A percentile compares a stretch with the other conserved stretches of the same genome.
Conservation (phyloP, 2,888 invertebrate genomes). For the Polyploca ridens region DNA sequence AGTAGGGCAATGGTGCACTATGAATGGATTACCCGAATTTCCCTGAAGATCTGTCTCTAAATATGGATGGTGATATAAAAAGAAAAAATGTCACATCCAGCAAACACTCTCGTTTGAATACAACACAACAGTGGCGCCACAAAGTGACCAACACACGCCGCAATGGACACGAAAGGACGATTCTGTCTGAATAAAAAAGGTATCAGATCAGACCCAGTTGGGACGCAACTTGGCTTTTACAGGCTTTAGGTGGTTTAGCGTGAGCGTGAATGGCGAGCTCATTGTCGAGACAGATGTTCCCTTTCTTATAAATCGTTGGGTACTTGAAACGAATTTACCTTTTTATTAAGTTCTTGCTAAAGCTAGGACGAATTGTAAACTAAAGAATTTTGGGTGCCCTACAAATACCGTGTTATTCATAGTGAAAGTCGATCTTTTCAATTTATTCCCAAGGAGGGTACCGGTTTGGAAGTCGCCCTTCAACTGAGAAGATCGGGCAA, state of each 20-base stretch:
- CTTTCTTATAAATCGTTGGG: not conserved
- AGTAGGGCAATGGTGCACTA: no score
- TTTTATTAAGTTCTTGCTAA: no score
- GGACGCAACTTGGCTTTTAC: constrained; percentile 12
- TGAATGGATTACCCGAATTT: no score
- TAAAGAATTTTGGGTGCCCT: no score
- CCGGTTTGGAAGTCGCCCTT: no score
- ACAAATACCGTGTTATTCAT: no score
- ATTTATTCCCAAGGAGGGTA: no score
- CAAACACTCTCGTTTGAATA: not conserved
- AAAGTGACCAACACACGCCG: constrained; percentile 74
- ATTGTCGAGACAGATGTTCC: constrained; percentile 6
- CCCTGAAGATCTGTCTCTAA: no score
- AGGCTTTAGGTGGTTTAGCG: constrained; percentile 10
- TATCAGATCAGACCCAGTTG: constrained; percentile 10
- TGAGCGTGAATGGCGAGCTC: not conserved
- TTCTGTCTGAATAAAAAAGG: constrained; percentile 60
- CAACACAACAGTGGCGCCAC: constrained; percentile 51
- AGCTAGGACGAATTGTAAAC: no score
- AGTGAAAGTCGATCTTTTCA: no score
- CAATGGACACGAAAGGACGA: constrained; percentile 61
- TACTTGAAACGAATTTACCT: not conserved
- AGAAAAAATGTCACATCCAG: constrained; percentile 51
- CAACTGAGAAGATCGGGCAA: no score
- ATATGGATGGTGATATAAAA: no score